These are phyloP conservation scores for Heliocidaris tuberculata DNA, from an alignment of 35 echinoderm and acorn worm genomes.

Conservation along the genomic window DNA sequence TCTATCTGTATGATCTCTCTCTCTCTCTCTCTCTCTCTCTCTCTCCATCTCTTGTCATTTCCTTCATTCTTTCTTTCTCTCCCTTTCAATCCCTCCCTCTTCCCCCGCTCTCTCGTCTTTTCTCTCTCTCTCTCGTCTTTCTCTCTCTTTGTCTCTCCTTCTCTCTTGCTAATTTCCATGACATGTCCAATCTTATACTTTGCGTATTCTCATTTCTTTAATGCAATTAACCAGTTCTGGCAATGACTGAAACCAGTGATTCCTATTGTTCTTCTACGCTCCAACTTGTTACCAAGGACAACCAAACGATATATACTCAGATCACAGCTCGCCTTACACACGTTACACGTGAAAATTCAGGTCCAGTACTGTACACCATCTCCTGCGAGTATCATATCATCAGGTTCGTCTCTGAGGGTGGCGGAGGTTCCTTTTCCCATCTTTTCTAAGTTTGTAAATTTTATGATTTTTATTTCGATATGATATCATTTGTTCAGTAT, in stretches of 20 bases:
- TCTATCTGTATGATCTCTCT: background rate
- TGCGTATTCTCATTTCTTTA: background rate
- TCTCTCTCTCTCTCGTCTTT: too few relatives aligned
- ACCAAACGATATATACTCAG: background rate
- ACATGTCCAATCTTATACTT: background rate
- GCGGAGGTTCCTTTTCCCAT: background rate
- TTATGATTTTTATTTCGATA: too few relatives aligned
- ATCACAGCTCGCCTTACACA: background rate
- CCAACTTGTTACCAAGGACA: background rate
- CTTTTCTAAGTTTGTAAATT: too few relatives aligned
- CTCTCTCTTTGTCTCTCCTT: too few relatives aligned
- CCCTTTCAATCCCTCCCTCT: too few relatives aligned
- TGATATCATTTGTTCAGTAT: too few relatives aligned
- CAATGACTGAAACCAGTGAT: background rate
- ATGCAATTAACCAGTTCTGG: background rate
- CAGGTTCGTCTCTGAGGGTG: background rate
- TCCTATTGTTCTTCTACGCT: background rate
- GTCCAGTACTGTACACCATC: background rate
- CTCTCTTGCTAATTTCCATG: background rate
- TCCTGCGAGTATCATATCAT: background rate
- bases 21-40: background rate
- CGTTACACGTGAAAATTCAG: background rate
- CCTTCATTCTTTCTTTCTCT: too few relatives aligned
- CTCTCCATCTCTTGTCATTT: too few relatives aligned
- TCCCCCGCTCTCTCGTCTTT: too few relatives aligned